Evolutionary conservation across 2,888 invertebrate genomes (phyloP), one percentile per base, ranked within the genome.

Genomic region (Loripinus fragilis): DNA sequence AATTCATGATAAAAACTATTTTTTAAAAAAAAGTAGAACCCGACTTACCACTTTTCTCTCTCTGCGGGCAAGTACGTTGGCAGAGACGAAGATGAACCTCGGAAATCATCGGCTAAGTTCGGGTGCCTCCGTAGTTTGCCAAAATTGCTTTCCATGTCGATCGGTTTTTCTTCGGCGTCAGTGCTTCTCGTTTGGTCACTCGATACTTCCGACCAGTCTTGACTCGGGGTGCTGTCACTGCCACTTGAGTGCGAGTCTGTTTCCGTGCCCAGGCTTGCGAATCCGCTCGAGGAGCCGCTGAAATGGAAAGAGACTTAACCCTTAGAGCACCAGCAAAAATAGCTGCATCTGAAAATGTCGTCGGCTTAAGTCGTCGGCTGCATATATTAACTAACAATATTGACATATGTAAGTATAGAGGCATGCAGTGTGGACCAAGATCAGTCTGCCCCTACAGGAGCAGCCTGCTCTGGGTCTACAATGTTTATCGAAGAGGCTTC

Each of bases 161-260:
- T n/a, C 2, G 52, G 52, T 23, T 52, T 52, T 25, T 52, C 52
- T 23, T 52, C 52, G 5, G 52, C 52, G 52, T 52, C 52, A 7
- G 52, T 52, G 52, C 52, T 52, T 52, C 52, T 52, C 25, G 52
- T 52, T 52, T 52, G 52, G 30, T 74, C 68, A 30, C 74, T 74
- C 5, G 67, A 74, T 38, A 67, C 67, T 41, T 74, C 74, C 10
- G 81, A 78, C 67, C 78, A 81, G 42, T 81, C 78, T 45, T 81
- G 74, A 45, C 77, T 81, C 41, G 41, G 66, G 12, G 67, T 67
- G 30, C 73, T 78, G 45, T 66, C 78, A 17, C 60, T 45, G 42
- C 74, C 78, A 66, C 74, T 79, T 10, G 78, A 76, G 38, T 78
- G 71, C 35, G 82, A 82, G 38, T 70, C 48, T 41, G 72, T 72